A percentile compares a stretch with the other conserved stretches of the same genome.
phyloP scores from a whole-genome alignment of 2,113 vertebrate species.

The Trachemys scripta region DNA sequence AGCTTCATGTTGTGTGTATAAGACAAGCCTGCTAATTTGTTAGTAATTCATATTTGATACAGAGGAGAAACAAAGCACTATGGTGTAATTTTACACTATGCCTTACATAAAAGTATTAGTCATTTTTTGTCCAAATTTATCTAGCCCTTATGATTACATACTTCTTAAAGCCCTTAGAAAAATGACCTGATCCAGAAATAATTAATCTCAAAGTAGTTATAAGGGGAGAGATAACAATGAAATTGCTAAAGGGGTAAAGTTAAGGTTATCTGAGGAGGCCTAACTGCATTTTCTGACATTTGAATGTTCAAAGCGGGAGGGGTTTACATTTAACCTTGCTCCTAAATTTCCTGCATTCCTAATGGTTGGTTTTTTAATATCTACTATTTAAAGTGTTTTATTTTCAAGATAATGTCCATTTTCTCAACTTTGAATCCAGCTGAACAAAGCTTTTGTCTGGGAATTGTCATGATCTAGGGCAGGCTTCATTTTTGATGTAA shows the following conservation, averaged over 20 bases:
- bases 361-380: neutral
- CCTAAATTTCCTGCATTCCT: neutral
- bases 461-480: neutral
- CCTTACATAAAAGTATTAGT: neutral
- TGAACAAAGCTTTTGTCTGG: neutral
- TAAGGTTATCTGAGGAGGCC: neutral
- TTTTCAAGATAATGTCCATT: neutral
- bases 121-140: neutral
- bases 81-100: neutral
- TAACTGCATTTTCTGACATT: neutral
- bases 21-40: neutral
- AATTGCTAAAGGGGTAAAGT: neutral
- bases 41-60: neutral
- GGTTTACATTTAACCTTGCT: neutral
- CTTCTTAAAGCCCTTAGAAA: neutral
- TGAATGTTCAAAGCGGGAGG: neutral
- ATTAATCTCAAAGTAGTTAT: neutral
- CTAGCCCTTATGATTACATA: neutral
- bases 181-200: neutral
- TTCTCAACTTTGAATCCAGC: neutral
- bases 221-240: neutral
- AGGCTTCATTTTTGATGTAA: neutral
- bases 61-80: neutral
- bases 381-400: neutral
- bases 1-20: neutral